These are phyloP conservation scores for Sepiola atlantica DNA, from an alignment of 2,888 invertebrate genomes.

Conservation along the genomic window DNA sequence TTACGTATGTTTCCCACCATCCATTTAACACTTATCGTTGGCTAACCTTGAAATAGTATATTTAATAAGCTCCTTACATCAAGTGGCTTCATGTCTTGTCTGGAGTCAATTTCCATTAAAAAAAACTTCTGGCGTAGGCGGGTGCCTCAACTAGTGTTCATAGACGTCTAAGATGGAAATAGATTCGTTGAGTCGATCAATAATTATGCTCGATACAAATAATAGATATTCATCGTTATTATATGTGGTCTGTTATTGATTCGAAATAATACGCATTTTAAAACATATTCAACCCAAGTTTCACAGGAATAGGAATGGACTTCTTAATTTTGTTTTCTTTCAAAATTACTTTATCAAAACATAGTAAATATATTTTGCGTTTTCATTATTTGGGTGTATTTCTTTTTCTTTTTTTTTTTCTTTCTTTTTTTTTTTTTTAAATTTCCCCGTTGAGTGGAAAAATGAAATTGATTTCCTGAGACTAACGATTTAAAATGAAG, in stretches of 20 bases:
- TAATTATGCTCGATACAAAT: neutral
- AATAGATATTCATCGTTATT: neutral
- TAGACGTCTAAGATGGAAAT: no score
- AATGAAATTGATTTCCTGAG: conserved; percentile 11
- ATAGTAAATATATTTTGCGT: neutral
- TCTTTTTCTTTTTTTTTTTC: no score
- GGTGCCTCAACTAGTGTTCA: no score
- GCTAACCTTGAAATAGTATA: no score
- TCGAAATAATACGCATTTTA: neutral
- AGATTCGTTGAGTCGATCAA: neutral
- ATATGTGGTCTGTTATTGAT: neutral
- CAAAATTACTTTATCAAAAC: neutral
- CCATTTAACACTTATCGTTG: no score
- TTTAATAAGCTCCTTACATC: no score
- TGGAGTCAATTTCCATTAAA: no score
- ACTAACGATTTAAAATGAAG: neutral
- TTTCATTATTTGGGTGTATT: neutral
- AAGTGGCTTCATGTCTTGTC: no score
- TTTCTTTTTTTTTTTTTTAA: no score
- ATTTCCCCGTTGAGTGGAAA: neutral
- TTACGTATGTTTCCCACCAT: no score
- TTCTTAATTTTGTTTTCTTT: neutral
- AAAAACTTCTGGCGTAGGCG: no score
- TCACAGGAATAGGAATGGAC: neutral
- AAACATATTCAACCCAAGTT: neutral